Evolutionary conservation across 2,888 invertebrate species (phyloP).

Genomic region (Latrodectus elegans): DNA sequence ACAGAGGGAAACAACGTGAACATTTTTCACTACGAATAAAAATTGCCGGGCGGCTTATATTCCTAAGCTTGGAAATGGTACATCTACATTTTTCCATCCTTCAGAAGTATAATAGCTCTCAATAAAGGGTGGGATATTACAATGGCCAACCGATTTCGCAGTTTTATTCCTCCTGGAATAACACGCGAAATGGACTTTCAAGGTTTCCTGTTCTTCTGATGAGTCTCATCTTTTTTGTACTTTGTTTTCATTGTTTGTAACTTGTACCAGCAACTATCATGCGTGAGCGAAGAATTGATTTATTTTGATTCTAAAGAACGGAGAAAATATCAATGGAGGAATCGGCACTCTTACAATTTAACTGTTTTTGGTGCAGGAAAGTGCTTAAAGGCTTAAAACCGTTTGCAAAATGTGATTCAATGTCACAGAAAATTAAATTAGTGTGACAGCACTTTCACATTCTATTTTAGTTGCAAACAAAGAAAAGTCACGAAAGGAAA

Average conservation of each 20-base stretch:
- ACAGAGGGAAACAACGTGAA: not conserved
- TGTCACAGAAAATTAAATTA: no score
- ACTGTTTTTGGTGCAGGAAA: no score
- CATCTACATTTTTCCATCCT: constrained; percentile 45
- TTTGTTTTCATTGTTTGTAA: constrained; percentile 26
- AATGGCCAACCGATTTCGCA: constrained; percentile 31
- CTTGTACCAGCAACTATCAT: constrained; percentile 15
- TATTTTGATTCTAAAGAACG: no score
- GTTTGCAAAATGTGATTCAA: no score
- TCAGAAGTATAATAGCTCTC: constrained; percentile 33
- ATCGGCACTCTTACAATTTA: no score
- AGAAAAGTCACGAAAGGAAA: no score
- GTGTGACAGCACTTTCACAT: no score
- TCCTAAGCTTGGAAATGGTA: constrained; percentile 6
- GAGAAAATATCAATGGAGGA: no score
- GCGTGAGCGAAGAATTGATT: constrained; percentile 6
- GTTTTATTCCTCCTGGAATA: constrained; percentile 36
- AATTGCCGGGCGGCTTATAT: not conserved
- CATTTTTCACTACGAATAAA: not conserved
- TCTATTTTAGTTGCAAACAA: no score
- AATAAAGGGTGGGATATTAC: constrained; percentile 38
- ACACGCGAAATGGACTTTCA: constrained; percentile 45
- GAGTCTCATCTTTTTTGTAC: constrained; percentile 28
- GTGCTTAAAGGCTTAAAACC: no score
- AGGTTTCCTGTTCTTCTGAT: constrained; percentile 42